Evolutionary conservation across 2,888 invertebrate species (phyloP).

Genomic region (Thymelicus sylvestris): DNA sequence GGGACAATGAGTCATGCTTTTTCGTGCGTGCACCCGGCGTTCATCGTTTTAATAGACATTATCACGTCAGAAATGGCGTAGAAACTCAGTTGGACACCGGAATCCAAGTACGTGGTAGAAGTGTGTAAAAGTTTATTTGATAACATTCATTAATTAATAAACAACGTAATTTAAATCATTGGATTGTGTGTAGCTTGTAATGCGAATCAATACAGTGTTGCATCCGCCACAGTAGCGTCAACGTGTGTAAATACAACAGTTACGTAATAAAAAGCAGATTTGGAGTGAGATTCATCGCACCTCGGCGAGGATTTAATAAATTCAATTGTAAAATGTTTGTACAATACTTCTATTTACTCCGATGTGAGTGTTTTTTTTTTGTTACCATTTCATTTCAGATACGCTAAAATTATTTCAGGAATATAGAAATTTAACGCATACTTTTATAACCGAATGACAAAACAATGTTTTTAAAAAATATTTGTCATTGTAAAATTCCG

Average conservation of each 20-base stretch:
- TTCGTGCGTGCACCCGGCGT: no score
- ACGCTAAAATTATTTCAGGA: constrained; percentile 28
- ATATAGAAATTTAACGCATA: constrained; percentile 16
- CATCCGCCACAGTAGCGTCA: constrained; percentile 14
- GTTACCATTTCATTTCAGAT: constrained; percentile 25
- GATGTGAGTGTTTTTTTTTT: constrained; percentile 19
- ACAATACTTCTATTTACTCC: constrained; percentile 36
- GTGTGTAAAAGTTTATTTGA: no score
- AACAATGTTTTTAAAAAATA: no score
- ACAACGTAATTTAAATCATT: neutral
- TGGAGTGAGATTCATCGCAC: constrained; percentile 36
- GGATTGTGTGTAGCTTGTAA: neutral
- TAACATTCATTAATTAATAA: no score
- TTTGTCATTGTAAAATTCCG: no score
- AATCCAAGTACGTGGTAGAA: no score
- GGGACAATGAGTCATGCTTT: no score
- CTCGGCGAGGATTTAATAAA: constrained; percentile 38
- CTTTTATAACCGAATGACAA: neutral
- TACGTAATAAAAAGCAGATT: constrained; percentile 36
- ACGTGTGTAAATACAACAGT: constrained; percentile 33
- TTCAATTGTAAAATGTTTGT: constrained; percentile 37
- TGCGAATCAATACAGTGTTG: constrained; percentile 3
- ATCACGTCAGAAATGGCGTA: no score
- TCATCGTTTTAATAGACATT: no score
- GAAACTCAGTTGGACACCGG: no score